A percentile compares a stretch with the other conserved stretches of the same genome.
phyloP scores from a whole-genome alignment of 1,140 invertebrate genomes.

The Cephus cinctus region DNA sequence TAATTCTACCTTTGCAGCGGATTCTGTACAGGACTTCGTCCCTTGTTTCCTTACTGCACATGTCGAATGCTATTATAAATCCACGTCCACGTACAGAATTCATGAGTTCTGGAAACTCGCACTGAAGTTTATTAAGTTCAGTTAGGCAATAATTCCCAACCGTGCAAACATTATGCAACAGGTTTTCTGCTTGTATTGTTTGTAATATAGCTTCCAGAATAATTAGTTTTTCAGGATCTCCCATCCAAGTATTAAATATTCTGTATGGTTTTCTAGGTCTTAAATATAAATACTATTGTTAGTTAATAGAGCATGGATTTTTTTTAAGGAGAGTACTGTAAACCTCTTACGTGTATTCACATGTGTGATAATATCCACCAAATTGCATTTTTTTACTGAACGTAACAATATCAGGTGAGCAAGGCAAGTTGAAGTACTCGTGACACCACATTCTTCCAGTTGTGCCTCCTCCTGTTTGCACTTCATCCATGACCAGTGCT shows the following conservation, averaged over 20 bases:
- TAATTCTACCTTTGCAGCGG: constrained; percentile 69
- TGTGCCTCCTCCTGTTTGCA: constrained; percentile 95
- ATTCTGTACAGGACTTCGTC: constrained; percentile 79
- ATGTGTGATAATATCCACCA: constrained; percentile 89
- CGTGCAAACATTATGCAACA: constrained; percentile 73
- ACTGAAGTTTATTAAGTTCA: constrained; percentile 71
- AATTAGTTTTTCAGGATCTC: constrained; percentile 93
- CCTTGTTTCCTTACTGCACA: constrained; percentile 63
- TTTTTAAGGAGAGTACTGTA: no score
- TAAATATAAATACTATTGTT: constrained; percentile 37
- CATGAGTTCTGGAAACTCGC: constrained; percentile 72
- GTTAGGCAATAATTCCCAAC: constrained; percentile 77
- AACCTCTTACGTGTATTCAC: constrained; percentile 66
- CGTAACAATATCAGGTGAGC: constrained; percentile 90
- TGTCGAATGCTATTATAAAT: constrained; percentile 88
- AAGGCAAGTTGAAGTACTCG: constrained; percentile 86
- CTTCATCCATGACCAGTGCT: constrained; percentile 91
- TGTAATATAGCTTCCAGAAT: constrained; percentile 84
- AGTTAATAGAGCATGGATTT: no score
- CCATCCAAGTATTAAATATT: constrained; percentile 99
- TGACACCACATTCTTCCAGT: constrained; percentile 98
- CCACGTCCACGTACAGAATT: constrained; percentile 85
- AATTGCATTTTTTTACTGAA: constrained; percentile 99
- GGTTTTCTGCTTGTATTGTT: constrained; percentile 80
- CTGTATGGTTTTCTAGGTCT: constrained; percentile 80